Evolutionary conservation across 2,113 vertebrate species (phyloP).

Genomic region (Laticauda colubrina): DNA sequence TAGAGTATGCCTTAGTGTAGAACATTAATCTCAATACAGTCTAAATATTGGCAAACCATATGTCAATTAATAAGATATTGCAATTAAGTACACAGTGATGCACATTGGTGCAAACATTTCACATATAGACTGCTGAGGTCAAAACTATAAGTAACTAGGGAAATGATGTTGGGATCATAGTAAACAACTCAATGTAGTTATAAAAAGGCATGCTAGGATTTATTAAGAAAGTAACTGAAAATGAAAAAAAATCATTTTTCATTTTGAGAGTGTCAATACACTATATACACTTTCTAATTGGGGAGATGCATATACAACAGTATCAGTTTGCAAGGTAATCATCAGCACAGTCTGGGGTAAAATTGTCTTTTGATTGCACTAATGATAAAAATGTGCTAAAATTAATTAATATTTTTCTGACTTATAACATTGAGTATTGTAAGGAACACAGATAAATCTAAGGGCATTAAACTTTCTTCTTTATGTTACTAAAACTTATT

Average conservation of each 20-base stretch:
- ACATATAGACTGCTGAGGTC: neutral
- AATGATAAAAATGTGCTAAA: neutral
- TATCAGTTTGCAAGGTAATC: neutral
- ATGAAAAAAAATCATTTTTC: neutral
- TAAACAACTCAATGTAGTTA: neutral
- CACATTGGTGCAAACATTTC: neutral
- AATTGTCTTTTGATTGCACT: neutral
- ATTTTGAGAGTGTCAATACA: neutral
- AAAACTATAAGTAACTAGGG: neutral
- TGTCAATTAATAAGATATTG: neutral
- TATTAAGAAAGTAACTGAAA: neutral
- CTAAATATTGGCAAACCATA: neutral
- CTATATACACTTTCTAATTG: neutral
- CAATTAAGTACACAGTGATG: neutral
- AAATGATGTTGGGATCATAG: neutral
- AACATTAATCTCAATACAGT: constrained; percentile 28
- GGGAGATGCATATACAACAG: neutral
- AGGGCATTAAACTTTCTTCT: neutral
- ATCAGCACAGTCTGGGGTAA: neutral
- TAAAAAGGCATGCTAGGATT: neutral
- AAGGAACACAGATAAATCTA: neutral
- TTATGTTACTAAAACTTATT: neutral
- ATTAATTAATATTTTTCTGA: neutral
- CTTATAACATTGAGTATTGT: neutral
- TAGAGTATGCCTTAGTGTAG: neutral